Evolutionary conservation across 2,113 vertebrate genomes (phyloP).

Genomic region (Pan troglodytes): NHGRI_mPanTro3-v2.1_pri NC_072410.2:84808501-84809000

Average conservation of each 20-base stretch:
- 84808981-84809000: background rate
- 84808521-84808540: background rate
- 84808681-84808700: background rate
- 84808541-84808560: background rate
- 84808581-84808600: background rate
- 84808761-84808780: background rate
- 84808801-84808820: background rate
- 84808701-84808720: background rate
- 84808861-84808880: background rate
- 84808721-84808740: background rate
- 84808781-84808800: background rate
- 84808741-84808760: background rate
- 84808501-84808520: background rate
- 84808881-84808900: background rate
- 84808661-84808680: background rate
- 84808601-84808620: background rate
- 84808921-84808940: background rate
- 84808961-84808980: background rate
- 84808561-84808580: background rate
- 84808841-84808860: background rate
- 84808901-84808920: background rate
- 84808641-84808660: background rate
- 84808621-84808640: background rate
- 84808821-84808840: background rate
- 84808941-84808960: background rate